Percentiles rank a stretch among this genome's conserved stretches.
phyloP scores from a whole-genome alignment of 2,888 invertebrate species.

The Agrilus cyanescens region DNA sequence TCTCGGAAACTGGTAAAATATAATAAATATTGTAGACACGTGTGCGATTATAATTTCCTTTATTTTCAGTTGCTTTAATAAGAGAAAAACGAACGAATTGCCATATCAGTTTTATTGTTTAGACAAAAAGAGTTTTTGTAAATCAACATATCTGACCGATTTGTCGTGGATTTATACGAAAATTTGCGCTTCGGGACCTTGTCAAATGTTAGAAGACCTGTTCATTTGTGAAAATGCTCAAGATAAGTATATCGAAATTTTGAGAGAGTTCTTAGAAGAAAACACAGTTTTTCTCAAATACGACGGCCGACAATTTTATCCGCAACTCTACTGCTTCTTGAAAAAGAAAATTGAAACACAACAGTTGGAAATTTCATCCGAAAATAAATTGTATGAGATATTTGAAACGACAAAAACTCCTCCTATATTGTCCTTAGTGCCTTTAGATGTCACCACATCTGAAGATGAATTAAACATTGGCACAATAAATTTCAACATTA shows the following conservation, averaged over 20 bases:
- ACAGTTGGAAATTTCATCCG: slow-evolving; percentile 17
- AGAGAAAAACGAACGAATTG: slow-evolving; percentile 69
- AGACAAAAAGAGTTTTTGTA: slow-evolving; percentile 46
- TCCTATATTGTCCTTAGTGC: slow-evolving; percentile 49
- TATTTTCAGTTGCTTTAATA: slow-evolving; percentile 53
- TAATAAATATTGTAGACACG: no score
- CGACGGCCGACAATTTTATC: slow-evolving; percentile 73
- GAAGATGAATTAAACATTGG: slow-evolving; percentile 6
- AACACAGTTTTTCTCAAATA: slow-evolving; percentile 63
- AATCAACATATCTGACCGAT: slow-evolving; percentile 59
- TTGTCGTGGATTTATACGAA: slow-evolving; percentile 71
- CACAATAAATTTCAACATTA: slow-evolving; percentile 40
- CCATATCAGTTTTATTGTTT: slow-evolving; percentile 65
- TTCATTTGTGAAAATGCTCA: slow-evolving; percentile 36
- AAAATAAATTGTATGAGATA: slow-evolving; percentile 30
- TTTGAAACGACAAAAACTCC: slow-evolving; percentile 41
- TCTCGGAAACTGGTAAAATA: slow-evolving; percentile 33
- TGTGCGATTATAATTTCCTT: slow-evolving; percentile 8
- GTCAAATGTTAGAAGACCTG: slow-evolving; percentile 67
- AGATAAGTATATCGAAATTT: slow-evolving; percentile 39
- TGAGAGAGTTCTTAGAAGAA: slow-evolving; percentile 58
- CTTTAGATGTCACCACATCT: slow-evolving; percentile 32
- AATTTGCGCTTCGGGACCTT: slow-evolving; percentile 63
- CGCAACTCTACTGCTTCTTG: slow-evolving; percentile 48
- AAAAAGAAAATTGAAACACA: slow-evolving; percentile 29